Percentiles rank a stretch among this genome's conserved stretches.
Evolutionary conservation across 2,797 vertebrate genomes (phyloP).

Genomic region (Sternotherus odoratus): DNA sequence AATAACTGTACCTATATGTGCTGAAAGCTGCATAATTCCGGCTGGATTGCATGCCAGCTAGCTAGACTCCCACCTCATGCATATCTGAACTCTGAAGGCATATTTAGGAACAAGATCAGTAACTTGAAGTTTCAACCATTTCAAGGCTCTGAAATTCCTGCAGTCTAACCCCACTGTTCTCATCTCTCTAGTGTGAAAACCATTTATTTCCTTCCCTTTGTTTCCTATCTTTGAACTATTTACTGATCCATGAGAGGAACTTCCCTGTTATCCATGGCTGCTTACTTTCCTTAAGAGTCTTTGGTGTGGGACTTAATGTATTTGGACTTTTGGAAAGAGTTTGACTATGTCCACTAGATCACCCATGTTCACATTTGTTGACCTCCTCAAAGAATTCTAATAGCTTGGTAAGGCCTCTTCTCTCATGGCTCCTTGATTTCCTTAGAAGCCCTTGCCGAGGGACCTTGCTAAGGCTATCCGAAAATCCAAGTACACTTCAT

Average conservation of each 20-base stretch:
- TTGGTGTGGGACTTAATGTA: not conserved
- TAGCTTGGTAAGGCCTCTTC: not conserved
- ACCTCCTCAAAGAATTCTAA: not conserved
- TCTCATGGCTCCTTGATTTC: not conserved
- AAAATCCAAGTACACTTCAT: not conserved
- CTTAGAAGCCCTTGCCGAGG: not conserved
- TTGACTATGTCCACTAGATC: not conserved
- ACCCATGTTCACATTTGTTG: not conserved
- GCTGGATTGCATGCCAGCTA: not conserved
- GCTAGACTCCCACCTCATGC: not conserved
- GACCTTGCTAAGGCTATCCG: not conserved
- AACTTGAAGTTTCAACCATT: not conserved
- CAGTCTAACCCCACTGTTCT: not conserved
- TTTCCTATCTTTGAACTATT: not conserved
- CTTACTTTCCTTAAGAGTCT: not conserved
- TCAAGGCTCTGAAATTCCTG: constrained; percentile 7
- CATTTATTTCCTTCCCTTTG: not conserved
- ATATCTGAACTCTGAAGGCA: not conserved
- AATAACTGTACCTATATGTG: not conserved
- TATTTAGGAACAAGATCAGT: constrained; percentile 13
- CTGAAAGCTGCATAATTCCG: not conserved
- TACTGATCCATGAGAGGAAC: not conserved
- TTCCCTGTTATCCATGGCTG: not conserved
- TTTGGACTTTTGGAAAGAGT: too few species aligned
- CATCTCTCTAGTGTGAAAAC: not conserved